Conservation (phyloP, 2,888 invertebrate species). For the Thecophora atra region DNA sequence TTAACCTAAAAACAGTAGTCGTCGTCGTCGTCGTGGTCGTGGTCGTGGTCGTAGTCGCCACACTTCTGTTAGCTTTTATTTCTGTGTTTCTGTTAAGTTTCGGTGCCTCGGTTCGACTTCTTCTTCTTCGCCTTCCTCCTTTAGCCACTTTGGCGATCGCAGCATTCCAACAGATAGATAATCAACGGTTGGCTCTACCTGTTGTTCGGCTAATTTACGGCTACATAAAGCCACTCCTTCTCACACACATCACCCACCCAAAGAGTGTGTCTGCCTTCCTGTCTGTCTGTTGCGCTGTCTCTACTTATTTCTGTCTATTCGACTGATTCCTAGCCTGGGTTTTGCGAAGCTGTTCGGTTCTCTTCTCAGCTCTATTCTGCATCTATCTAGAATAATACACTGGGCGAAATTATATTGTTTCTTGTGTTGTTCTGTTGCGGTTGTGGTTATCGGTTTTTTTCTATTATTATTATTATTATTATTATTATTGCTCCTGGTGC, state of each 20-base stretch:
- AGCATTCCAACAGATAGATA: slow-evolving; percentile 6
- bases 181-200: slow-evolving; percentile 3
- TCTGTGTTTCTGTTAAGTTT: background rate
- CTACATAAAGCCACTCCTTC: slow-evolving; percentile 11
- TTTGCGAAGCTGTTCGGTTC: background rate
- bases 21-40: background rate
- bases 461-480: background rate
- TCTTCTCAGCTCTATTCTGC: too few relatives aligned
- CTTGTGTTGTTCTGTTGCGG: background rate
- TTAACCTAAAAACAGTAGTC: slow-evolving; percentile 12
- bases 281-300: slow-evolving; percentile 2
- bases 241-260: background rate
- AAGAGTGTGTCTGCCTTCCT: background rate
- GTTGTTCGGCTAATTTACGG: slow-evolving; percentile 13
- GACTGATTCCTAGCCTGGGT: background rate
- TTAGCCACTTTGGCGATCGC: background rate
- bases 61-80: background rate
- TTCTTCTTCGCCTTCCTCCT: background rate
- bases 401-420: background rate
- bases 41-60: background rate
- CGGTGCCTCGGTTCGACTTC: background rate
- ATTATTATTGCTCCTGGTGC: background rate
- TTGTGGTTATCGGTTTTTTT: background rate
- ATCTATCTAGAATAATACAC: background rate
- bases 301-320: background rate